A percentile compares a stretch with the other conserved stretches of the same genome.
These are phyloP conservation scores for Lytechinus pictus DNA, from an alignment of 35 echinoderm and acorn worm genomes.

Conservation along the genomic window DNA sequence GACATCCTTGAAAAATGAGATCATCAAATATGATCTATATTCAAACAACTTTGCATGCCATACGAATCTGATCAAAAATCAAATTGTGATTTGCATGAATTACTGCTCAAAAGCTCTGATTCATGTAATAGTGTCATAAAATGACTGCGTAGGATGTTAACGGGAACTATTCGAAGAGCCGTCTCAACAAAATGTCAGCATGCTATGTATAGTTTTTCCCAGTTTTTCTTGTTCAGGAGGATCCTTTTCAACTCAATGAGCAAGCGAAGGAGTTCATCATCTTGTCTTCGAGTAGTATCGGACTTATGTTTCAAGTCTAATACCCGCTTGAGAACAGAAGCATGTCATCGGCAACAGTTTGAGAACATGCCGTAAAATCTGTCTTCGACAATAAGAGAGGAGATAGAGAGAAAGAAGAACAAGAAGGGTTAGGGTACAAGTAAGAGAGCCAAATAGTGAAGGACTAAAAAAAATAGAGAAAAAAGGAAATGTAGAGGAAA, in stretches of 20 bases:
- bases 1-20: neutral
- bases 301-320: neutral
- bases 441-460: neutral
- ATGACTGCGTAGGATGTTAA: neutral
- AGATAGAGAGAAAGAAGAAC: neutral
- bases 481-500: neutral
- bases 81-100: neutral
- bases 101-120: neutral
- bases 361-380: neutral
- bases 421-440: too few relatives aligned
- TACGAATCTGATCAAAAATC: neutral
- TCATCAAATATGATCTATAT: neutral
- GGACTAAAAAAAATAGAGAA: neutral
- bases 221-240: neutral
- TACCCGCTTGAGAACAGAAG: neutral
- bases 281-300: neutral
- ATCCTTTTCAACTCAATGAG: constrained; percentile 1
- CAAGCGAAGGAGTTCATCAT: neutral
- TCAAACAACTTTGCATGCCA: neutral
- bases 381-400: neutral
- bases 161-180: neutral
- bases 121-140: neutral
- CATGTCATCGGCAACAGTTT: neutral
- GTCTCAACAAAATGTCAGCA: neutral
- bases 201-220: constrained; percentile 10